These are phyloP conservation scores for Trachelipus rathkii DNA, from an alignment of 1,140 invertebrate species.

Conservation along the genomic window DNA sequence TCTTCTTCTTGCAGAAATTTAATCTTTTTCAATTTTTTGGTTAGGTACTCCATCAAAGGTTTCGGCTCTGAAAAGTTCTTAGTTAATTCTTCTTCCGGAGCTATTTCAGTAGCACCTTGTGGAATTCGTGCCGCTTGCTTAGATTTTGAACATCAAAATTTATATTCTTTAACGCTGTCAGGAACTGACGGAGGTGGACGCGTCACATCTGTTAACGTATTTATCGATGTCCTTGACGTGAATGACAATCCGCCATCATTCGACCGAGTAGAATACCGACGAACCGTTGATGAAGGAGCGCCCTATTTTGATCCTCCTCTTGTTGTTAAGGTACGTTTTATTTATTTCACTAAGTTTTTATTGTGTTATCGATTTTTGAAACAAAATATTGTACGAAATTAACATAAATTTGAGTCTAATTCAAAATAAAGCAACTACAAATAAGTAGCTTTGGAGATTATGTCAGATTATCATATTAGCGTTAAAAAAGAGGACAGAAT, in stretches of 20 bases:
- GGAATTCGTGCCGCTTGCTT: slow-evolving; percentile 46
- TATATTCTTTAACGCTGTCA: slow-evolving; percentile 70
- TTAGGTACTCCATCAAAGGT: slow-evolving; percentile 62
- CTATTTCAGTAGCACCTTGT: slow-evolving; percentile 60
- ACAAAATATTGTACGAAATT: too few species aligned
- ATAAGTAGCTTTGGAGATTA: too few species aligned
- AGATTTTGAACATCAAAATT: slow-evolving; percentile 73
- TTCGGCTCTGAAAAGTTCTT: slow-evolving; percentile 70
- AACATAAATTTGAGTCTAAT: too few species aligned
- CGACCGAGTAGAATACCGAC: slow-evolving; percentile 65
- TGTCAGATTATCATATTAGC: too few species aligned
- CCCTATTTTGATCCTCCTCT: slow-evolving; percentile 70
- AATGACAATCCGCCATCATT: slow-evolving; percentile 81
- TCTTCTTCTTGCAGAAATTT: too few species aligned
- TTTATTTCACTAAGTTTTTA: neutral
- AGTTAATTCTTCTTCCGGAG: slow-evolving; percentile 54
- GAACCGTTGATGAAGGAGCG: slow-evolving; percentile 67
- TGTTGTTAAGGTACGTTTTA: slow-evolving; percentile 55
- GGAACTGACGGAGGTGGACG: slow-evolving; percentile 70
- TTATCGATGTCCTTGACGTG: slow-evolving; percentile 67
- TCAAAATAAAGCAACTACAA: too few species aligned
- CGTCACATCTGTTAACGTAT: slow-evolving; percentile 49
- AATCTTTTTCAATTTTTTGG: neutral
- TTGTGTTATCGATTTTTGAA: neutral
- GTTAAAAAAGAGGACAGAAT: too few species aligned